Evolutionary conservation across 2,888 invertebrate species (phyloP), one percentile per base, ranked within the genome.

Genomic region (Netelia melanura): DNA sequence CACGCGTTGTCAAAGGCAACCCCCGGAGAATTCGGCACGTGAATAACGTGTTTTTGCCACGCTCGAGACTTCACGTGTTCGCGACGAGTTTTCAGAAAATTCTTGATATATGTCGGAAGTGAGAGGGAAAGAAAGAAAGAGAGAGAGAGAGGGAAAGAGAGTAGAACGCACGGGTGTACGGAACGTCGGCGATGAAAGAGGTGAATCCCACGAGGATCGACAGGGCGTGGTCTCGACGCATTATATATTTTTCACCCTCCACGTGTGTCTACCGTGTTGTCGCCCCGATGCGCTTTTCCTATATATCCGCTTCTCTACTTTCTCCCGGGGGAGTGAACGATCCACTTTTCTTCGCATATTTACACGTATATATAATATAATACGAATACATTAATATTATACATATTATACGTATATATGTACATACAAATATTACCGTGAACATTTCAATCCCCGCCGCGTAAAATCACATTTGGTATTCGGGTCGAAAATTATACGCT

Each of bases 391-490:
- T 21, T 21, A 21, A 21, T 21, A 21, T 21, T 21, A 1, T 21
- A 21, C 21, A 21, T 21, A 21, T 21, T 21, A 21, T 21, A 21
- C 21, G 21, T 62, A 30, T 21, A 64, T 77, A 65, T 23, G 56
- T 67, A 25, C 67, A 58, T 17, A 44, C 38, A 54, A 30, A 72
- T 80, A 80, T 76, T 71, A 72, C 52, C 52, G 38, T 52, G 44
- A 54, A 10, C 58, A 67, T 81, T 74, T 81, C 54, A 68, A 44
- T 56, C 74, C 43, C 44, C 64, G 30, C 72, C 58, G 70, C 61
- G 72, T 64, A 25, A 84, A 84, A 84, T 84, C 78, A 74, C 84
- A 84, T 81, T 81, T 84, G 75, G 81, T 56, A 81, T 81, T 81
- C 78, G 14, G 70, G 81, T 25, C 44, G 23, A 74, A 78, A 58